Conservation (phyloP, 2,113 vertebrate genomes). For the Saguinus midas region DNA sequence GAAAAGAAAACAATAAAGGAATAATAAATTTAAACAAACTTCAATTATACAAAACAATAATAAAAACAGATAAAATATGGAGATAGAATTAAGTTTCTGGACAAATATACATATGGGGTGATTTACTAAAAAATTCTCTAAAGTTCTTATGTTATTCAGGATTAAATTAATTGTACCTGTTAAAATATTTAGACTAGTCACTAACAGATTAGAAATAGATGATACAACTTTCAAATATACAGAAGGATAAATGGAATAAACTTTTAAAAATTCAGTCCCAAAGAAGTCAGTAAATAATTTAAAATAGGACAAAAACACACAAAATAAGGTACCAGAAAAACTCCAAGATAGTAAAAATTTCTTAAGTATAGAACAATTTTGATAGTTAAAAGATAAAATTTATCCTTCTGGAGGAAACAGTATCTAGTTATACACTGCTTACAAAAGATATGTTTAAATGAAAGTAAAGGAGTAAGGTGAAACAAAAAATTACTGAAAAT, state of each 20-base stretch:
- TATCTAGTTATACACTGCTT: background rate
- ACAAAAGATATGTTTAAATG: slow-evolving; percentile 20
- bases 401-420: background rate
- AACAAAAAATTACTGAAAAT: slow-evolving; percentile 19
- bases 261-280: background rate
- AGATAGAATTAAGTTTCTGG: background rate
- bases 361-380: background rate
- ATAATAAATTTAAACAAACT: background rate
- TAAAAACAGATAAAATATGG: background rate
- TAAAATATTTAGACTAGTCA: background rate
- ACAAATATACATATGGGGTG: background rate
- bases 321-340: background rate
- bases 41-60: background rate
- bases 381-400: slow-evolving; percentile 38
- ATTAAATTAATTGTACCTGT: background rate
- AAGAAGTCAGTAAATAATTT: background rate
- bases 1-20: background rate
- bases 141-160: background rate
- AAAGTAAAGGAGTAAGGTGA: slow-evolving; percentile 31
- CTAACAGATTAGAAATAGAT: background rate
- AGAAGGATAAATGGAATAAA: background rate
- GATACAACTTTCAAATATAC: background rate
- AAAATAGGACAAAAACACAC: background rate
- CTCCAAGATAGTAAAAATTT: background rate
- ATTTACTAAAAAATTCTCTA: background rate